These are phyloP conservation scores for Nymphalis urticae DNA, from an alignment of 2,888 invertebrate genomes.

Conservation along the genomic window DNA sequence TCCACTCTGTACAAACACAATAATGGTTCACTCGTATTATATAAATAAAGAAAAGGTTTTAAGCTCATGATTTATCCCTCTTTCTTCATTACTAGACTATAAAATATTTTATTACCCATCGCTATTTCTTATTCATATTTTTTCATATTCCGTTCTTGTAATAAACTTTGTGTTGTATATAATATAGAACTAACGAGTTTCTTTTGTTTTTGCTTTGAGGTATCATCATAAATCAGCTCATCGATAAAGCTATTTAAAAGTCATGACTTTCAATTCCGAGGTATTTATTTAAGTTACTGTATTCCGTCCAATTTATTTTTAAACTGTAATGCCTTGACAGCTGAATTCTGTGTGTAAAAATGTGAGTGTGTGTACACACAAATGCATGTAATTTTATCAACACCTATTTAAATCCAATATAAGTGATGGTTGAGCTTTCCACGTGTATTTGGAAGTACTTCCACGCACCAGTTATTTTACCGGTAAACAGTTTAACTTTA, in stretches of 20 bases:
- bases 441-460: too few species aligned
- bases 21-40: not conserved
- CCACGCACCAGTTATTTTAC: too few species aligned
- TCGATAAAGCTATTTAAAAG: not conserved
- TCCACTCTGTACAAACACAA: too few species aligned
- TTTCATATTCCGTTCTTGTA: conserved; percentile 1
- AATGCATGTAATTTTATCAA: too few species aligned
- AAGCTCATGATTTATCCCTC: conserved; percentile 1
- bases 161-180: conserved; percentile 15
- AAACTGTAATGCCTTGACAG: too few species aligned
- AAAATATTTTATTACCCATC: conserved; percentile 18
- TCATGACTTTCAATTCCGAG: not conserved
- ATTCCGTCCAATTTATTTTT: too few species aligned
- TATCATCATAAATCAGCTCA: not conserved
- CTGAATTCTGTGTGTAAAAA: too few species aligned
- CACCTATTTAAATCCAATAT: too few species aligned
- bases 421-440: too few species aligned
- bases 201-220: not conserved
- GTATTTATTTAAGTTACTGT: not conserved
- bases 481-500: too few species aligned
- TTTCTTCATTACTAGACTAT: conserved; percentile 18
- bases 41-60: conserved; percentile 5
- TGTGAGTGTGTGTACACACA: too few species aligned
- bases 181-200: not conserved
- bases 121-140: conserved; percentile 16